Conservation (phyloP, 1,140 invertebrate species). For the Nylanderia fulva region DNA sequence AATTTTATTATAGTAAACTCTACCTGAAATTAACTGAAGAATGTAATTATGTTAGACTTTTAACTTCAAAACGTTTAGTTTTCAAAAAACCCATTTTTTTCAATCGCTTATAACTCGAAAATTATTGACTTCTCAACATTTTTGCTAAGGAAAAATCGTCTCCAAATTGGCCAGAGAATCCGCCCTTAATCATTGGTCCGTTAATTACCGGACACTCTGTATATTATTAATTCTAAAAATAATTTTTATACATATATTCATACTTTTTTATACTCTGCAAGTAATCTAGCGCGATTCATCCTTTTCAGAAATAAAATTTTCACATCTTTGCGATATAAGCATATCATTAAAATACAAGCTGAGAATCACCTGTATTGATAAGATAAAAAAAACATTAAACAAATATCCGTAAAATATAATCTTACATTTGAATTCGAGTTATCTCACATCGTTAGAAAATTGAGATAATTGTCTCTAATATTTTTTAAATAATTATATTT, state of each 20-base stretch:
- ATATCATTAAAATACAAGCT: not conserved
- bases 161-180: too few relatives aligned
- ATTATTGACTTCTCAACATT: too few relatives aligned
- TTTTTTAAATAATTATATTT: not conserved
- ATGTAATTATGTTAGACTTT: too few relatives aligned
- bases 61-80: too few relatives aligned
- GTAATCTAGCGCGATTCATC: not conserved
- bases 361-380: not conserved
- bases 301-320: conserved; percentile 19
- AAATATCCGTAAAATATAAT: conserved; percentile 26
- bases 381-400: conserved; percentile 41
- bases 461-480: conserved; percentile 21
- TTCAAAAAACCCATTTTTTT: too few relatives aligned
- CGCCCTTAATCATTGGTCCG: too few relatives aligned
- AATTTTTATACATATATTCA: conserved; percentile 47
- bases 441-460: not conserved
- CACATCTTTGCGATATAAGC: not conserved
- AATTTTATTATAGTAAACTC: too few relatives aligned
- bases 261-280: conserved; percentile 25
- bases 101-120: too few relatives aligned
- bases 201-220: too few relatives aligned
- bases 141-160: too few relatives aligned
- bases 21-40: too few relatives aligned
- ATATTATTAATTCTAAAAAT: conserved; percentile 44
- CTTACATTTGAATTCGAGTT: not conserved